A percentile compares a stretch with the other conserved stretches of the same genome.
phyloP scores from a whole-genome alignment of 2,797 vertebrate species.

The Nannoperca australis region DNA sequence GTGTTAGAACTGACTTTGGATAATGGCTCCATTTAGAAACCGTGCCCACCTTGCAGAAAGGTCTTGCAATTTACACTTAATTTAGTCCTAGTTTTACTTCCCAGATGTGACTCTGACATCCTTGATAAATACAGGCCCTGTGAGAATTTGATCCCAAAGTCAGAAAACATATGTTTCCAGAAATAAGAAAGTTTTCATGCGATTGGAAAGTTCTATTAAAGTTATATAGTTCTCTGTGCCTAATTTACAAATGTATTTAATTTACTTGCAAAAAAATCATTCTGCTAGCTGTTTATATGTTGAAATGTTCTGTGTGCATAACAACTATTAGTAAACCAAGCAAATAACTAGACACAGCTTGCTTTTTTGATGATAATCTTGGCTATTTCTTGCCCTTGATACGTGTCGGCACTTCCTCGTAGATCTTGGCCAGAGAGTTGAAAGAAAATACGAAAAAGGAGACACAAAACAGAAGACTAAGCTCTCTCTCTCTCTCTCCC shows the following conservation, averaged over 20 bases:
- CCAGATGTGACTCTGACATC: background rate
- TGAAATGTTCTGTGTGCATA: conserved; percentile 9
- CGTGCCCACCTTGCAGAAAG: background rate
- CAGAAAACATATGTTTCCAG: conserved; percentile 17
- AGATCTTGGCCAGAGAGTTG: conserved; percentile 33
- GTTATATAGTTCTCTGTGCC: background rate
- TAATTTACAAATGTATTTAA: background rate
- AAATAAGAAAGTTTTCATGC: background rate
- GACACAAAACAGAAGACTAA: conserved; percentile 27
- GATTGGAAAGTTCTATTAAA: background rate
- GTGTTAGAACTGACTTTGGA: background rate
- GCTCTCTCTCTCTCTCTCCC: conserved; percentile 12
- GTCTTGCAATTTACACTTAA: background rate
- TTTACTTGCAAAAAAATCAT: background rate
- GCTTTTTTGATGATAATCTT: conserved; percentile 36
- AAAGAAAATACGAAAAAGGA: conserved; percentile 33
- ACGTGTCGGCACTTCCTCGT: conserved; percentile 27
- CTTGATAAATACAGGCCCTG: background rate
- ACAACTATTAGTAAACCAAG: conserved; percentile 15
- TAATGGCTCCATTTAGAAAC: background rate
- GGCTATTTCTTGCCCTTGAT: conserved; percentile 15
- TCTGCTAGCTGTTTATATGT: background rate
- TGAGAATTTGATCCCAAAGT: conserved; percentile 4
- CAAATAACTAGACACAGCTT: conserved; percentile 37
- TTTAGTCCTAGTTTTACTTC: background rate